A percentile compares a stretch with the other conserved stretches of the same genome.
Conservation (phyloP, 2,888 invertebrate species). For the Leptinotarsa peninsularis region DNA sequence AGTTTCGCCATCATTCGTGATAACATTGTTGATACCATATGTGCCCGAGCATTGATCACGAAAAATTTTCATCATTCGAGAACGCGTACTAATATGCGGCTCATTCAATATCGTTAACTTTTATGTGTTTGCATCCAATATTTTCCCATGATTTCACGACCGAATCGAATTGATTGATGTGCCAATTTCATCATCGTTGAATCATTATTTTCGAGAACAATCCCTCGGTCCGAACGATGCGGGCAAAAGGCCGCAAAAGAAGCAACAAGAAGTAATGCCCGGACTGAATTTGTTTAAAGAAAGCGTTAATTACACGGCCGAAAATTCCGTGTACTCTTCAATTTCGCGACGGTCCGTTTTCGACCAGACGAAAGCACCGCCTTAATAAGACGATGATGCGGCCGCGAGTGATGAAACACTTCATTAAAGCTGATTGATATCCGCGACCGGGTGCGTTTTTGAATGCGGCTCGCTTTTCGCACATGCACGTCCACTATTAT, state of each 20-base stretch:
- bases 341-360: conserved; percentile 26
- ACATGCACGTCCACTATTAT: conserved; percentile 27
- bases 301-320: conserved; percentile 28
- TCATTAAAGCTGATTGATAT: conserved; percentile 41
- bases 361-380: conserved; percentile 21
- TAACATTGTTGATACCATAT: too few species aligned
- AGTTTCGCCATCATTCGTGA: too few species aligned
- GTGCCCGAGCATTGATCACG: too few species aligned
- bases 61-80: too few species aligned
- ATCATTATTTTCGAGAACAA: conserved; percentile 31
- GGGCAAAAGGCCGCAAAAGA: conserved; percentile 26
- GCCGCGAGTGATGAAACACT: conserved; percentile 37
- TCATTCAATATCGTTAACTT: neutral
- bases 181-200: conserved; percentile 23
- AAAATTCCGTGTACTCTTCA: conserved; percentile 16
- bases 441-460: conserved; percentile 23
- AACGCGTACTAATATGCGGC: too few species aligned
- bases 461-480: conserved; percentile 27
- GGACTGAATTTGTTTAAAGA: conserved; percentile 30
- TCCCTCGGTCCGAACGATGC: neutral
- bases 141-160: conserved; percentile 19
- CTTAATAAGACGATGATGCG: conserved; percentile 15
- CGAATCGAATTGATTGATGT: conserved; percentile 14
- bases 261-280: conserved; percentile 24
- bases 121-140: neutral